Evolutionary conservation across 2,888 invertebrate genomes (phyloP), one percentile per base, ranked within the genome.

Genomic region (Callosobruchus maculatus): DNA sequence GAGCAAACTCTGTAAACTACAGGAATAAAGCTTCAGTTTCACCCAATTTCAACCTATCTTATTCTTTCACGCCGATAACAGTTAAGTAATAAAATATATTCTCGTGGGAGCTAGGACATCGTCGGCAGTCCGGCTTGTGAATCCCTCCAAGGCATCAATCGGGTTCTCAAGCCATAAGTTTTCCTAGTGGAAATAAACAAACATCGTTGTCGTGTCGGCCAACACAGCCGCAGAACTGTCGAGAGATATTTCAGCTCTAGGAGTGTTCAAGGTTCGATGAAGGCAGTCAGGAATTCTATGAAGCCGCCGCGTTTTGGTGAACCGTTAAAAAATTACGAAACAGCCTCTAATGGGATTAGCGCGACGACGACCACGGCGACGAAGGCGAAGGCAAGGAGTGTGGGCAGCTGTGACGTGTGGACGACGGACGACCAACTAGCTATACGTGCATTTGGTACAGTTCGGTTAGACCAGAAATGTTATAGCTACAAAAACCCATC

Each of bases 311-410:
- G 72, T 75, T 75, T 75, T 75, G 73, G 75, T 75, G 73, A 75
- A 75, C 75, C 71, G 73, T 75, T 71, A 73, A 75, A 75, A 75
- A 75, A 70, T 75, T 75, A 75, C 73, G 75, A 75, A 73, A 75
- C 68, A 67, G 71, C 20, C 71, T 72, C 68, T 71, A 74, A 74
- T 71, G 74, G 70, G 72, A 74, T 72, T 74, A 70, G 72, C 69
- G 74, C 72, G 49, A 49, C 49, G 49, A 49, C 49, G n/a, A n/a
- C n/a, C n/a, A n/a, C n/a, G n/a, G n/a, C n/a, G n/a, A n/a, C n/a
- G n/a, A n/a, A n/a, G n/a, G n/a, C n/a, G 26, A 26, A 26, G 49
- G 49, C 49, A 49, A 49, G 18, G 49, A 49, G 13, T 18, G 49
- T 49, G 49, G 49, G 49, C 49, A 49, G 7, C 49, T 18, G 18